Evolutionary conservation across 2,797 vertebrate species (phyloP), one percentile per base, ranked within the genome.

Genomic region (Phyllotis vaccarum): DNA sequence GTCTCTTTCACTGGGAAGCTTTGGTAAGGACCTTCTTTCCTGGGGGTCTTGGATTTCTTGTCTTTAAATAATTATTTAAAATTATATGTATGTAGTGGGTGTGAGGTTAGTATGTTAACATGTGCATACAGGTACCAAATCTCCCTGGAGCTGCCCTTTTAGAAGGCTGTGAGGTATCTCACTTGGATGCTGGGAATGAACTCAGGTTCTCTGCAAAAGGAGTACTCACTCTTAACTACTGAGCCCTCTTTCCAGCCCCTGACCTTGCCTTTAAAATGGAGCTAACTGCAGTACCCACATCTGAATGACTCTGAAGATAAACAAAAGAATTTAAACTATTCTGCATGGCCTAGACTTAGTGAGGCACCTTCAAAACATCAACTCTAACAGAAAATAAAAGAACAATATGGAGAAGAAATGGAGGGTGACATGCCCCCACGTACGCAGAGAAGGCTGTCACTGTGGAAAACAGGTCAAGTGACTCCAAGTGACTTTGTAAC

Each of bases 311-410:
- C 1, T 21, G 68, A 72, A 94, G 85, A 54, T 75, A n/a, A 96
- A 52, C 31, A 19, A 43, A 90, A 27, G 16, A 34, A 2, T 54
- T 37, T 49, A 85, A 91, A 90, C 52, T n/a, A 75, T 1, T 72
- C 52, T 66, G 79, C 17, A 5, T 0, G 76, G 24, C 46, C 70
- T 85, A 27, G 76, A 74, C 76, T 88, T 74, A 81, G 80, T 54
- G 76, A 90, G 37, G 68, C 56, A 89, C 34, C 49, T 91, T 89
- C 78, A 56, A 92, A 87, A 54, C 34, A 34, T 80, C n/a, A 75
- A 17, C 66, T 40, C 56, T 70, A n/a, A 90, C 66, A 91, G 64
- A 66, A 83, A 74, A 88, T 46, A 49, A 64, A 90, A 90, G 64
- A 10, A 24, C 0, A 2, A 2, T 10, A 9, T 40, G 72, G 70